Evolutionary conservation across 2,113 vertebrate genomes (phyloP).

Genomic region (Salvelinus namaycush): DNA sequence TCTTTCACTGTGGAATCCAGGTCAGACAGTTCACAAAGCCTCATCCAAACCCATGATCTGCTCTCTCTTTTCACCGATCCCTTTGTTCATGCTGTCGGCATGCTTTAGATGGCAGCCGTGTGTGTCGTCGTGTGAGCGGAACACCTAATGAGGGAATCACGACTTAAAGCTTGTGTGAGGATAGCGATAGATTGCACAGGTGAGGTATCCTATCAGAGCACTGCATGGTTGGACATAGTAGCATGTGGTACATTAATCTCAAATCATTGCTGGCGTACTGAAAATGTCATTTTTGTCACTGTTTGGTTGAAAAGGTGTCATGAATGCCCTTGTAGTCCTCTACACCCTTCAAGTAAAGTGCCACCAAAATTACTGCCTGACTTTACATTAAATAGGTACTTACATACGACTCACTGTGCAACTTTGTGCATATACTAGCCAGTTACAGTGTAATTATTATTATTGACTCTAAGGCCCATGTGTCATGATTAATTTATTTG

Average conservation of each 20-base stretch:
- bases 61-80: constrained; percentile 32
- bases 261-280: neutral
- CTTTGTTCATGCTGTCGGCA: constrained; percentile 34
- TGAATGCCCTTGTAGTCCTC: neutral
- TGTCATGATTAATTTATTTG: no score
- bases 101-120: constrained; percentile 33
- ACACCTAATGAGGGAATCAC: constrained; percentile 30
- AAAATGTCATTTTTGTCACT: no score
- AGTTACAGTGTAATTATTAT: no score
- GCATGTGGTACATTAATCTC: neutral
- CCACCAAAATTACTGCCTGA: no score
- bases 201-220: neutral
- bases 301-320: neutral
- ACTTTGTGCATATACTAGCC: no score
- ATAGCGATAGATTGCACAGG: neutral
- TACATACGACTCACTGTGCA: no score
- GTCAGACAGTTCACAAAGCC: constrained; percentile 49
- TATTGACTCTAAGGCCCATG: no score
- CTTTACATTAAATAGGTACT: no score
- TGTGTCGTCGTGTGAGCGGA: constrained; percentile 28
- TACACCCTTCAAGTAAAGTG: neutral
- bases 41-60: constrained; percentile 44
- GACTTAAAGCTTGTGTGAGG: constrained; percentile 8
- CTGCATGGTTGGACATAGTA: no score
- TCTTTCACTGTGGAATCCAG: constrained; percentile 24